Percentiles rank a stretch among this genome's conserved stretches.
Evolutionary conservation across 2,113 vertebrate genomes (phyloP).

Genomic region (Leiothrix lutea): DNA sequence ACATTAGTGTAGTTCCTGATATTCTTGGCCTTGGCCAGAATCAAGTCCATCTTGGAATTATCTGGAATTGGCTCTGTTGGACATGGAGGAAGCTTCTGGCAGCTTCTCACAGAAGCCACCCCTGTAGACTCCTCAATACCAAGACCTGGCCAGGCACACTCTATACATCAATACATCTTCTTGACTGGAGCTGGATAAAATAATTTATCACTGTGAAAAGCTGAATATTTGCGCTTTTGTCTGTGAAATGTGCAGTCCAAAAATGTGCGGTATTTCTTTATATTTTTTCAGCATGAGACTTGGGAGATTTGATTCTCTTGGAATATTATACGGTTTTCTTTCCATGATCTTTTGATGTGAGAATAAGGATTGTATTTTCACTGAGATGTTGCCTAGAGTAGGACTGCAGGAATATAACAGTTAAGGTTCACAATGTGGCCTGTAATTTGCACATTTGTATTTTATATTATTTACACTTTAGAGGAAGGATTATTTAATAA

Average conservation of each 20-base stretch:
- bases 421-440: background rate
- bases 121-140: background rate
- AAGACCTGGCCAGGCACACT: background rate
- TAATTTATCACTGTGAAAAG: background rate
- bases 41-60: fast-evolving
- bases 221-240: background rate
- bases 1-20: background rate
- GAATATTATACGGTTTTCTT: background rate
- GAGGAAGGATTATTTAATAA: background rate
- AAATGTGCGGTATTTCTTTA: background rate
- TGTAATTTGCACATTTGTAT: background rate
- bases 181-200: background rate
- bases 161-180: background rate
- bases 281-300: background rate
- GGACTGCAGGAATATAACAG: background rate
- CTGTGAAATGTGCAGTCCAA: background rate
- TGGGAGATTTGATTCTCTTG: background rate
- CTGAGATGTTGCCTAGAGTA: background rate
- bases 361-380: background rate
- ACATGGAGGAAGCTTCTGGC: background rate
- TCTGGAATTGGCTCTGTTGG: background rate
- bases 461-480: background rate
- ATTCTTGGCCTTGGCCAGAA: background rate
- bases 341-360: background rate
- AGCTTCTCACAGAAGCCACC: background rate